A percentile compares a stretch with the other conserved stretches of the same genome.
phyloP scores from a whole-genome alignment of 2,797 vertebrate species.

The Gastrophryne carolinensis region DNA sequence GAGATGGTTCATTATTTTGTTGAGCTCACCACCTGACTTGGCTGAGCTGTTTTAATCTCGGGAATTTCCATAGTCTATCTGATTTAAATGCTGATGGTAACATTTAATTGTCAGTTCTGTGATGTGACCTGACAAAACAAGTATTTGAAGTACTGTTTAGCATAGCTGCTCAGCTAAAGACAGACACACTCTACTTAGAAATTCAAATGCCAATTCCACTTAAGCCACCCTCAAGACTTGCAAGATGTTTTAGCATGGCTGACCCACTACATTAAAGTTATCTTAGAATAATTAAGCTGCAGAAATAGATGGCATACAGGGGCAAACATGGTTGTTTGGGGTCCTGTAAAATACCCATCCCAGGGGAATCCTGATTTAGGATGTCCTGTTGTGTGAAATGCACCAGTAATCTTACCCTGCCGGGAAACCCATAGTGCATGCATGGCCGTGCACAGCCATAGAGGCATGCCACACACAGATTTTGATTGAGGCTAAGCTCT shows the following conservation, averaged over 20 bases:
- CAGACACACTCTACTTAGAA: constrained; percentile 38
- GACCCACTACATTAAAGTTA: constrained; percentile 27
- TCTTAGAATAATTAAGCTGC: constrained; percentile 36
- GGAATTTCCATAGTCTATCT: constrained; percentile 47
- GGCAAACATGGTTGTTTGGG: not conserved
- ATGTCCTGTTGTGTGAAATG: no score
- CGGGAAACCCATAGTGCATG: no score
- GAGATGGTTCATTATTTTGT: constrained; percentile 37
- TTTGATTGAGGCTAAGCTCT: no score
- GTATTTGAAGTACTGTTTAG: constrained; percentile 50
- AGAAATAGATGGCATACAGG: not conserved
- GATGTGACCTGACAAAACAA: constrained; percentile 51
- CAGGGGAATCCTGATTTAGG: no score
- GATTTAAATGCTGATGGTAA: constrained; percentile 51
- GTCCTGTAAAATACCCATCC: not conserved
- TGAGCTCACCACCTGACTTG: constrained; percentile 40
- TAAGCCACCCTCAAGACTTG: constrained; percentile 21
- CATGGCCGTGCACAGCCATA: no score
- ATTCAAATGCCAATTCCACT: constrained; percentile 49
- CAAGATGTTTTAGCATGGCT: constrained; percentile 5
- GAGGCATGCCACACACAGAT: no score
- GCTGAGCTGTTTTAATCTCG: constrained; percentile 31
- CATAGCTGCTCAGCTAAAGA: constrained; percentile 39
- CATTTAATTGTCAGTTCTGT: constrained; percentile 53
- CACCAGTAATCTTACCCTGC: no score